A percentile compares a stretch with the other conserved stretches of the same genome.
Conservation (phyloP, 2,888 invertebrate species). For the Neoaliturus tenellus region DNA sequence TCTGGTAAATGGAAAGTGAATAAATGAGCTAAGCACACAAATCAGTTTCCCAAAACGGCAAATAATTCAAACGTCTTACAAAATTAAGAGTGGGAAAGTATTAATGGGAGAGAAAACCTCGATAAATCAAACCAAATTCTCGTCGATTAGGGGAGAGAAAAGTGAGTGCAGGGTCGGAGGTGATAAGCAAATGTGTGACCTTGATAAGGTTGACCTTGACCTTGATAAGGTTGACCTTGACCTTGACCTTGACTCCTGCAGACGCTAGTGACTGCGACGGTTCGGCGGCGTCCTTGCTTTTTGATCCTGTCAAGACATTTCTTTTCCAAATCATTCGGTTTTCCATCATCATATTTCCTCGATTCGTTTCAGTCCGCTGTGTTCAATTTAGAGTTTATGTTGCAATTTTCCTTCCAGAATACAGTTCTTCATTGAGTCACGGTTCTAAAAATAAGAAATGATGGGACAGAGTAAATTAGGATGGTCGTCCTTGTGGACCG, state of each 20-base stretch:
- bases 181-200: conserved; percentile 21
- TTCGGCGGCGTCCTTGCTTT: neutral
- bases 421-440: no score
- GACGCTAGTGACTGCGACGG: neutral
- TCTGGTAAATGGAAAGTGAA: neutral
- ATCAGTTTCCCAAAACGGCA: neutral
- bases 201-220: neutral
- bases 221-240: neutral
- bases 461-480: no score
- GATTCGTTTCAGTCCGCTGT: neutral
- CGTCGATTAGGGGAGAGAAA: neutral
- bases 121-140: neutral
- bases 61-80: neutral
- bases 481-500: no score
- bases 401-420: no score
- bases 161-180: neutral
- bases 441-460: no score
- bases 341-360: neutral
- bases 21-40: neutral
- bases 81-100: conserved; percentile 14
- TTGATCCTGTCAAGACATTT: neutral
- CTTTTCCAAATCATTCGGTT: neutral
- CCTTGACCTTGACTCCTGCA: neutral
- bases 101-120: neutral
- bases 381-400: no score